Evolutionary conservation across 1,140 invertebrate species (phyloP).

Genomic region (Cepaea nemoralis): DNA sequence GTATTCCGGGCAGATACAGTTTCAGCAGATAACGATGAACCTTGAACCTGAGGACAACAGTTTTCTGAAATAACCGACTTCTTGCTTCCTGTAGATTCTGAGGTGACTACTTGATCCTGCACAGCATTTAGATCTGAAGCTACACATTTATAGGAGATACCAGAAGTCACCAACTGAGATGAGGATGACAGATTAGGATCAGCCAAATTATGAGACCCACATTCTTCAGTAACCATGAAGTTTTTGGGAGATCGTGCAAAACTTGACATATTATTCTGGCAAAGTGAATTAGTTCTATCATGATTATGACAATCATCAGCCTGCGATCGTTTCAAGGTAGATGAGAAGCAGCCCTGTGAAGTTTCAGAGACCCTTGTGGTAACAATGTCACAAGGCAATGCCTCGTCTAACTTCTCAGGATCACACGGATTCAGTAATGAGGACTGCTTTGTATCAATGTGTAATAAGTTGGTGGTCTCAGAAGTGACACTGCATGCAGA

Average conservation of each 20-base stretch:
- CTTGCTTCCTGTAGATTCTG: too few species aligned
- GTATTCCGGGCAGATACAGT: neutral
- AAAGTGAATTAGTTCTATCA: neutral
- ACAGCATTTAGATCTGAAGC: neutral
- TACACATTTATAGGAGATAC: neutral
- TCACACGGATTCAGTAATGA: neutral
- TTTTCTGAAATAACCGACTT: neutral
- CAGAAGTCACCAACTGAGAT: neutral
- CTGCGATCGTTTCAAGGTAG: neutral
- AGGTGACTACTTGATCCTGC: neutral
- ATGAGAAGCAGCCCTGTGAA: neutral
- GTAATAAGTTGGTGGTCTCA: neutral
- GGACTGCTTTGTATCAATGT: neutral
- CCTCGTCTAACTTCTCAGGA: neutral
- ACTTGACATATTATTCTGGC: neutral
- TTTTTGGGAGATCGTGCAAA: neutral
- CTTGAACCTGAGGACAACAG: neutral
- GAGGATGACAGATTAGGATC: neutral
- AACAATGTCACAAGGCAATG: neutral
- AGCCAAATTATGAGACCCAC: neutral
- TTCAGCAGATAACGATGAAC: neutral
- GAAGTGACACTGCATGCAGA: neutral
- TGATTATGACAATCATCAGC: neutral
- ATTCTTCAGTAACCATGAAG: neutral
- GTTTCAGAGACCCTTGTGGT: neutral